These are phyloP conservation scores for Hycleus phaleratus DNA, from an alignment of 1,140 invertebrate species.

Conservation along the genomic window DNA sequence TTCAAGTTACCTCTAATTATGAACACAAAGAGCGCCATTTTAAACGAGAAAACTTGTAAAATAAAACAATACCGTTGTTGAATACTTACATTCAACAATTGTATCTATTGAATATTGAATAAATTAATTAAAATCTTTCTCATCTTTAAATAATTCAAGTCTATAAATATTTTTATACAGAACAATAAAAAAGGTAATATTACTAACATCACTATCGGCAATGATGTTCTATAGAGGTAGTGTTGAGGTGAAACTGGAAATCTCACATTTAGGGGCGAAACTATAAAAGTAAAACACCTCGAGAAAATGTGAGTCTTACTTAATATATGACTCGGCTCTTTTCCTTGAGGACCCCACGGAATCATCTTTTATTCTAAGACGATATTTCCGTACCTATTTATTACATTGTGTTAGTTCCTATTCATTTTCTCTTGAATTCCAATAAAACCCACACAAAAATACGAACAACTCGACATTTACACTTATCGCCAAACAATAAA, in stretches of 20 bases:
- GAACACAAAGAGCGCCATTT: slow-evolving; percentile 5
- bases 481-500: slow-evolving; percentile 1
- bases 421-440: slow-evolving; percentile 4
- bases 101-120: too few species aligned
- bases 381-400: neutral
- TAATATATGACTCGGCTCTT: too few species aligned
- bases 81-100: neutral
- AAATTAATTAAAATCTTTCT: slow-evolving; percentile 3
- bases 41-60: slow-evolving; percentile 7
- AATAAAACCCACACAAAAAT: neutral
- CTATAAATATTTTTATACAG: neutral
- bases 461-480: neutral
- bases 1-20: slow-evolving; percentile 16
- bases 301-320: too few species aligned
- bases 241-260: too few species aligned
- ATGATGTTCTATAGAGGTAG: neutral
- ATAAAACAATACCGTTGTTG: slow-evolving; percentile 6
- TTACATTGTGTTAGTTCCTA: neutral
- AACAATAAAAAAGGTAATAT: neutral
- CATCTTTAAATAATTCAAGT: neutral
- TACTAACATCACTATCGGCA: neutral
- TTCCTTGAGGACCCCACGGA: too few species aligned
- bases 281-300: too few species aligned
- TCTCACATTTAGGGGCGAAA: too few species aligned
- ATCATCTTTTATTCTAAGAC: neutral